Base-by-base conservation (phyloP, 2,797 vertebrate genomes). In the Pithecia hirsuta region DNA sequence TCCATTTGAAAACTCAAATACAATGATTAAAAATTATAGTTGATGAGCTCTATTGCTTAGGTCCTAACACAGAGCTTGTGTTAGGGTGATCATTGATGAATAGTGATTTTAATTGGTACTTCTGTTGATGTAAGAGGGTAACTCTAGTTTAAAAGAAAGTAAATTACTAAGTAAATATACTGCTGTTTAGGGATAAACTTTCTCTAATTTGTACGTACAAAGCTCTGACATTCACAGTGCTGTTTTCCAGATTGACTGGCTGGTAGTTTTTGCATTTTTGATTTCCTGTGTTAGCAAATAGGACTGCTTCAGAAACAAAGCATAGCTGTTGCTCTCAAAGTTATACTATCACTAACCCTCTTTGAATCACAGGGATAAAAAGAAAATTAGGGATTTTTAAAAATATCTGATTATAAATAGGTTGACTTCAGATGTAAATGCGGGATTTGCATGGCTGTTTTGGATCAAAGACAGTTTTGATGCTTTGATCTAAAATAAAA, bases 401-500 rank as follows among this genome's bases (percentile, higher is more conserved):
- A 85, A 72, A 92, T 26, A 9, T 72, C 50, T 92, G 81, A 89
- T 95, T 95, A 75, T 95, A 95, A 88, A 84, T 89, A 91, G 36
- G 61, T 82, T 95, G 85, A 93, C 81, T 95, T 85, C 44, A 97
- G 67, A 79, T 92, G 28, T 91, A 95, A 96, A 92, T 95, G 61
- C 15, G 48, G 39, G 39, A 36, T 74, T 90, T 92, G 30, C 22
- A 5, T 28, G 70, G n/a, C 50, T 81, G 30, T 79, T n/a, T 93
- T 82, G 78, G 46, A 94, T 96, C 93, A 94, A 95, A 97, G 93
- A 90, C 33, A 59, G n/a, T 93, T 97, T 95, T 80, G 61, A 85
- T 30, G 26, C 48, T 97, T 96, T 97, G 84, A 97, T 97, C 67
- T 70, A 67, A 97, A 96, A 96, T 94, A 93, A 96, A 97, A 96